These are phyloP conservation scores for Tortrix viridana DNA, from an alignment of 2,888 invertebrate genomes.

Conservation along the genomic window DNA sequence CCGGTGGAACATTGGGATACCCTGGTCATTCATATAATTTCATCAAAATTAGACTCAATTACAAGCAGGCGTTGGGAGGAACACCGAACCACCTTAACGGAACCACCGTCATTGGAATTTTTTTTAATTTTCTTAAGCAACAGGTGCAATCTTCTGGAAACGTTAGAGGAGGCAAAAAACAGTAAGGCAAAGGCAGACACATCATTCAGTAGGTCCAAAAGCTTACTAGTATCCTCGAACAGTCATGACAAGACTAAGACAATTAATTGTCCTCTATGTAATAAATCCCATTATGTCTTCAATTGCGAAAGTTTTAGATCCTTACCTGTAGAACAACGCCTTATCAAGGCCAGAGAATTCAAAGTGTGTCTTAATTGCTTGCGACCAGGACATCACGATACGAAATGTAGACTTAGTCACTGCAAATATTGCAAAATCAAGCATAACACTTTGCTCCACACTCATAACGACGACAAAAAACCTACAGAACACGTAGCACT, in stretches of 20 bases:
- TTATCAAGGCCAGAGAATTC: constrained; percentile 12
- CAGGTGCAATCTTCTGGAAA: constrained; percentile 8
- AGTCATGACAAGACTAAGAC: background rate
- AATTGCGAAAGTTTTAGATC: constrained; percentile 22
- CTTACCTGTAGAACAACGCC: constrained; percentile 16
- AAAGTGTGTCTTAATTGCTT: constrained; percentile 19
- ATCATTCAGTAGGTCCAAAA: background rate
- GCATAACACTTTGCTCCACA: constrained; percentile 31
- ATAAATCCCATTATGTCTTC: constrained; percentile 23
- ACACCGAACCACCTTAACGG: constrained; percentile 7
- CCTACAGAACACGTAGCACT: background rate
- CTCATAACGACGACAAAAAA: background rate
- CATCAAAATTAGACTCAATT: constrained; percentile 10
- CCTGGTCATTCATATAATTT: constrained; percentile 16
- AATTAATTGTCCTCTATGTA: constrained; percentile 14
- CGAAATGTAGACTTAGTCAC: constrained; percentile 7
- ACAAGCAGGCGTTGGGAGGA: constrained; percentile 23
- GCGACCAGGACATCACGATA: constrained; percentile 9
- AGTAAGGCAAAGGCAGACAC: background rate
- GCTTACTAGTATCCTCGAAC: background rate
- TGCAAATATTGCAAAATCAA: constrained; percentile 28
- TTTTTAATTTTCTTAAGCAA: constrained; percentile 18
- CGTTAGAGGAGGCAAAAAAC: background rate
- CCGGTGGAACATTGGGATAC: constrained; percentile 6
- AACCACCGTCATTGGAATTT: constrained; percentile 3